Conservation (phyloP, 2,113 vertebrate genomes). For the Pimephales promelas region DNA sequence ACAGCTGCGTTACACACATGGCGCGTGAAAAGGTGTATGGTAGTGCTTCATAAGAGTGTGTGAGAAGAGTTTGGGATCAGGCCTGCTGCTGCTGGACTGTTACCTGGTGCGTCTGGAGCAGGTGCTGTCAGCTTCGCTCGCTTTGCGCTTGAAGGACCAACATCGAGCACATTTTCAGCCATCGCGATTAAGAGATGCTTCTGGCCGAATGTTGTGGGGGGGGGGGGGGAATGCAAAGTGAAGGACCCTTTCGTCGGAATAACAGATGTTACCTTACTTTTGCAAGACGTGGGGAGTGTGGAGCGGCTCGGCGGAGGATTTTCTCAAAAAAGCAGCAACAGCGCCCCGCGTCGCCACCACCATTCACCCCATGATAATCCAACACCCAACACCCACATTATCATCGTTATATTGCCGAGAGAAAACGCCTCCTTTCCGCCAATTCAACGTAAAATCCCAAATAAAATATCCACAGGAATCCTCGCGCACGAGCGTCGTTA, state of each 20-base stretch:
- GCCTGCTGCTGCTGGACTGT: conserved; percentile 48
- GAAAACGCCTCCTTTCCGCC: conserved; percentile 68
- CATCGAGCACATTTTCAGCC: conserved; percentile 94
- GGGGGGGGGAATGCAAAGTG: neutral
- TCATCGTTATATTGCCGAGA: conserved; percentile 71
- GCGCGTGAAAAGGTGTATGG: neutral
- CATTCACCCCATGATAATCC: conserved; percentile 87
- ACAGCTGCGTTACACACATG: neutral
- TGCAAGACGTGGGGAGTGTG: conserved; percentile 17
- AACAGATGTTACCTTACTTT: conserved; percentile 43
- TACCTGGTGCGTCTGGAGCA: conserved; percentile 94
- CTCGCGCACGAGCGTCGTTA: conserved; percentile 63
- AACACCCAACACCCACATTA: conserved; percentile 84
- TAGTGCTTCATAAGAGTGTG: neutral
- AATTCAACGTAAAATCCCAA: conserved; percentile 52
- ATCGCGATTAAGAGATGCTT: conserved; percentile 67
- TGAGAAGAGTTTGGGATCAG: neutral
- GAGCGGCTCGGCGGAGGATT: conserved; percentile 37
- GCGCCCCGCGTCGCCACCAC: conserved; percentile 86
- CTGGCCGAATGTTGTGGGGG: conserved; percentile 36
- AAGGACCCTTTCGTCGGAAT: conserved; percentile 40
- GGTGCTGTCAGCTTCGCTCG: conserved; percentile 94
- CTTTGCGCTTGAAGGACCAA: conserved; percentile 93
- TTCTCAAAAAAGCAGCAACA: conserved; percentile 86
- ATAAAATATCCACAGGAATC: conserved; percentile 55